Percentiles rank a stretch among this genome's conserved stretches.
Conservation (phyloP, 2,888 invertebrate genomes). For the Oasisia sp. region DNA sequence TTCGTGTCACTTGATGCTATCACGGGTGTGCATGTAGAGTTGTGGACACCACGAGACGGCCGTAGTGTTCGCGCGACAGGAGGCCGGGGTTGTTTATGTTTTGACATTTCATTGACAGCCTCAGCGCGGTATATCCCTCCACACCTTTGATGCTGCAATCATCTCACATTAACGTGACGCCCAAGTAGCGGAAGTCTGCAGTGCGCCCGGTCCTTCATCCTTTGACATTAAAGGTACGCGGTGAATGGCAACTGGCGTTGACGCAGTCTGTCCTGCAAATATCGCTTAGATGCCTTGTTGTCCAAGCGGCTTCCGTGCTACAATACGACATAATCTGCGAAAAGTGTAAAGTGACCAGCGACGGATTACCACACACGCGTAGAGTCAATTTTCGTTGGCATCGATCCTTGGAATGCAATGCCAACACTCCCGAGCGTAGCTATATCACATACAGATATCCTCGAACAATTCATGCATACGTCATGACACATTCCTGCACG, state of each 20-base stretch:
- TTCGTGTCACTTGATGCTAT: background rate
- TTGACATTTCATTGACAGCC: background rate
- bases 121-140: background rate
- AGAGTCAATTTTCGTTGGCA: background rate
- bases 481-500: no score
- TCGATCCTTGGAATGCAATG: background rate
- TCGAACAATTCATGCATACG: no score
- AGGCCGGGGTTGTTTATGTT: background rate
- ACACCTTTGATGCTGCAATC: background rate
- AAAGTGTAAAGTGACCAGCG: background rate
- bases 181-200: background rate
- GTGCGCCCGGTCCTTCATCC: background rate
- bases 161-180: background rate
- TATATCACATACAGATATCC: no score
- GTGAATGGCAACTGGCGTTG: background rate
- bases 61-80: background rate
- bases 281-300: background rate
- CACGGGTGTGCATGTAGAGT: background rate
- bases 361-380: background rate
- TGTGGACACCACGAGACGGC: background rate
- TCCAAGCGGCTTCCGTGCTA: background rate
- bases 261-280: background rate
- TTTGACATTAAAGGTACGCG: background rate
- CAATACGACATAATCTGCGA: background rate
- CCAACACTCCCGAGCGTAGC: no score